Conservation (phyloP, 2,888 invertebrate species). For the Leptopilina myrica region DNA sequence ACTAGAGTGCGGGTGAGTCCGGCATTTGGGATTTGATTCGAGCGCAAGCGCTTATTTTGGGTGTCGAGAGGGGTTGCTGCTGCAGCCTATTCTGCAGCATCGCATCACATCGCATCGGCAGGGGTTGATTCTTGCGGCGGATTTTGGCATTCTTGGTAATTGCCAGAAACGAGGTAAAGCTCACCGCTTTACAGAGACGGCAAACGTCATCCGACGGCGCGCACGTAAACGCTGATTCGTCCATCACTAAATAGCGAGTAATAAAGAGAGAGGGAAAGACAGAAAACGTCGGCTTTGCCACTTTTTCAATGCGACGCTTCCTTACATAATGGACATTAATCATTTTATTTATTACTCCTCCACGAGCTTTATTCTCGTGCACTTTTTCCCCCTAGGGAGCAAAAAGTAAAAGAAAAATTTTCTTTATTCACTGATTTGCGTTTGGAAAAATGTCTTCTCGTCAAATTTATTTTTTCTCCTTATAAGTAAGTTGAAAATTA, state of each 20-base stretch:
- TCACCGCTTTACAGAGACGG: conserved; percentile 63
- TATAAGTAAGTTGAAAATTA: too few relatives aligned
- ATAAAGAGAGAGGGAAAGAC: background rate
- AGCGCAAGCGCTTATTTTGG: background rate
- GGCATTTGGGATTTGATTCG: background rate
- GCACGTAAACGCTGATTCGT: conserved; percentile 41
- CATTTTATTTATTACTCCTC: too few relatives aligned
- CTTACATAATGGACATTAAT: too few relatives aligned
- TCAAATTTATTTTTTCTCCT: too few relatives aligned
- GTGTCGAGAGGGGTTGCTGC: conserved; percentile 4
- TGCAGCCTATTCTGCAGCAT: conserved; percentile 6
- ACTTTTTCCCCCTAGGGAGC: too few relatives aligned
- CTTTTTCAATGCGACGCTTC: too few relatives aligned
- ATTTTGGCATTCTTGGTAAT: conserved; percentile 75
- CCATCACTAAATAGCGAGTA: background rate
- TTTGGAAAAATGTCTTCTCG: too few relatives aligned
- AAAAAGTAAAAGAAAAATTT: too few relatives aligned
- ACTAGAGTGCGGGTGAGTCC: conserved; percentile 26
- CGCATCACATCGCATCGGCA: conserved; percentile 50
- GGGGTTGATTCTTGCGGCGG: conserved; percentile 75
- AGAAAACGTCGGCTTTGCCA: too few relatives aligned
- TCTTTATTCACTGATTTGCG: too few relatives aligned
- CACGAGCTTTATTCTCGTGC: too few relatives aligned
- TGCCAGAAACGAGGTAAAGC: conserved; percentile 75
- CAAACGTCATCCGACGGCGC: conserved; percentile 63